Evolutionary conservation across 2,888 invertebrate species (phyloP), one percentile per base, ranked within the genome.

Genomic region (Acleris literana): DNA sequence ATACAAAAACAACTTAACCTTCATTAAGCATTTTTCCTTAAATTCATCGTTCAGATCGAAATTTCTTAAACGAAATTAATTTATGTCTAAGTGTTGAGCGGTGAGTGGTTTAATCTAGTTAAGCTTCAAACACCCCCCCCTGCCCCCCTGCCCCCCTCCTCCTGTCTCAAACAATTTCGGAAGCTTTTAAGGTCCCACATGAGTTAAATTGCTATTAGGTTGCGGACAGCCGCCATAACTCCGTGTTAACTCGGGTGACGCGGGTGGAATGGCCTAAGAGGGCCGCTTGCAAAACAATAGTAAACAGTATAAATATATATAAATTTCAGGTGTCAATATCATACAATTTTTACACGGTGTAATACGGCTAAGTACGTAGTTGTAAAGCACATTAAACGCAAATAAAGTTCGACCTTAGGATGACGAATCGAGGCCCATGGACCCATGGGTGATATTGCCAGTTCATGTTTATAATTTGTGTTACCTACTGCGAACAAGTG

Each of bases 161-260:
- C 67, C 68, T 70, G 72, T 73, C 73, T 73, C 69, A 58, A 70
- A 73, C 73, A 73, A 73, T 74, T 74, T 74, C 56, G 70, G 71
- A 74, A 71, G 72, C 72, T 74, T 74, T 74, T 72, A 71, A 67
- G 70, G 16, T 39, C 63, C 68, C 62, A 72, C 70, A 70, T 68
- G 71, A 72, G 71, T 72, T 71, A 72, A 72, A 74, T 69, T 71
- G 70, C 66, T 69, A 71, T 71, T 70, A 70, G 61, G 62, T 49
- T 65, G 69, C 65, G 70, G 68, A 63, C 63, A 59, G 55, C 62
- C 62, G 49, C 54, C 13, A 46, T 60, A 60, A 60, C 64, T 60
- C 64, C 25, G 17, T 5, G 53, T 54, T 48, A 54, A 25, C 13
- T 57, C 33, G 13, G 29, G 5, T 18, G 58, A 59, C 49, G 33